Conservation (phyloP, 1,140 invertebrate species). For the Scaptomyza graminum region DNA sequence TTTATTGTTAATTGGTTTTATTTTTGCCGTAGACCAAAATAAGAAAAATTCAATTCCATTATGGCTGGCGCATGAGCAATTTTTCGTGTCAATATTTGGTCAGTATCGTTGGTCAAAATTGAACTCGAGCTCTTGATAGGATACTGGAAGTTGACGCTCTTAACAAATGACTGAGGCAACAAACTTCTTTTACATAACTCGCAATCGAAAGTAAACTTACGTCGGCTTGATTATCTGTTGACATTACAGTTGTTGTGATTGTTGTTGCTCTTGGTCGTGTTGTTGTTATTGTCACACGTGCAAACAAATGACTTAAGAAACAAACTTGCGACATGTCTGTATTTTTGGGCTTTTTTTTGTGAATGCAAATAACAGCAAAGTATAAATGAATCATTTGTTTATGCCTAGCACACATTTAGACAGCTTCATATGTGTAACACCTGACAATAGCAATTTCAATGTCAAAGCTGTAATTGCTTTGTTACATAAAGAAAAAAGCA, state of each 20-base stretch:
- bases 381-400: constrained; percentile 48
- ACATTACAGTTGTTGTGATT: constrained; percentile 43
- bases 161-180: constrained; percentile 47
- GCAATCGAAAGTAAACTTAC: constrained; percentile 23
- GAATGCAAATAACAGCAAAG: constrained; percentile 20
- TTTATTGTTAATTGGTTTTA: constrained; percentile 34
- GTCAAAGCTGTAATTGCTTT: constrained; percentile 66
- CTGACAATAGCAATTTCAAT: constrained; percentile 61
- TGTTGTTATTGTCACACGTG: constrained; percentile 44
- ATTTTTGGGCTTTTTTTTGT: constrained; percentile 24
- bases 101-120: constrained; percentile 43
- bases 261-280: background rate
- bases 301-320: constrained; percentile 65
- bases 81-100: constrained; percentile 62
- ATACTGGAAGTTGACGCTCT: constrained; percentile 21
- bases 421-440: constrained; percentile 1
- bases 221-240: constrained; percentile 49
- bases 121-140: constrained; percentile 26
- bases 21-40: constrained; percentile 44
- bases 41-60: constrained; percentile 21
- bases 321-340: constrained; percentile 45
- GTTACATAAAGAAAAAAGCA: constrained; percentile 16
- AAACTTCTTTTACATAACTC: constrained; percentile 54
- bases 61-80: constrained; percentile 33
- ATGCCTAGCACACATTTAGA: constrained; percentile 25